Conservation (phyloP, 2,888 invertebrate species). For the Drosophila neotestacea region DNA sequence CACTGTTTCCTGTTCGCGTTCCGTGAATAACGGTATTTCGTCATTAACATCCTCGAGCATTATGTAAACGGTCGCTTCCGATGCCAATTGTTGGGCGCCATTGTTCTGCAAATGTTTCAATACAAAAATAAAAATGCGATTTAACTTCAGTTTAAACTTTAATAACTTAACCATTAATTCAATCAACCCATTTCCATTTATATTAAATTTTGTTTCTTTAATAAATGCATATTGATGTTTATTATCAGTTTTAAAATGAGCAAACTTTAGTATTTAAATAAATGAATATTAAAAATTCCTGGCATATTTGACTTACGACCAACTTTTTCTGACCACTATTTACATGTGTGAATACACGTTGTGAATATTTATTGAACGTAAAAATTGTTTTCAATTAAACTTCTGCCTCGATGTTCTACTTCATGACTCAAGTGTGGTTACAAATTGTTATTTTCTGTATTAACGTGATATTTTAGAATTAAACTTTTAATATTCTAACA, state of each 20-base stretch:
- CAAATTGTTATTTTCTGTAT: too few species aligned
- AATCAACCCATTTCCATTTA: not conserved
- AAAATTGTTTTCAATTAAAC: not conserved
- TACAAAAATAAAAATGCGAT: conserved; percentile 5
- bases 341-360: conserved; percentile 2
- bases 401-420: too few species aligned
- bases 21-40: conserved; percentile 97
- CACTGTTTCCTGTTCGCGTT: conserved; percentile 97
- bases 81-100: conserved; percentile 97
- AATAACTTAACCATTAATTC: conserved; percentile 1
- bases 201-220: not conserved
- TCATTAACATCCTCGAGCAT: conserved; percentile 98
- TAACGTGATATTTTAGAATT: too few species aligned
- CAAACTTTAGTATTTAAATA: conserved; percentile 5
- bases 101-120: conserved; percentile 90
- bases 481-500: too few species aligned
- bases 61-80: conserved; percentile 96
- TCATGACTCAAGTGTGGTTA: too few species aligned
- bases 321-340: not conserved
- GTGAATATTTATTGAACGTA: conserved; percentile 6
- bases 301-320: conserved; percentile 17
- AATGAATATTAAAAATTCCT: conserved; percentile 21
- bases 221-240: not conserved
- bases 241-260: not conserved
- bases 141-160: conserved; percentile 8